Conservation (phyloP, 2,113 vertebrate species). For the Tonatia bakeri region DNA sequence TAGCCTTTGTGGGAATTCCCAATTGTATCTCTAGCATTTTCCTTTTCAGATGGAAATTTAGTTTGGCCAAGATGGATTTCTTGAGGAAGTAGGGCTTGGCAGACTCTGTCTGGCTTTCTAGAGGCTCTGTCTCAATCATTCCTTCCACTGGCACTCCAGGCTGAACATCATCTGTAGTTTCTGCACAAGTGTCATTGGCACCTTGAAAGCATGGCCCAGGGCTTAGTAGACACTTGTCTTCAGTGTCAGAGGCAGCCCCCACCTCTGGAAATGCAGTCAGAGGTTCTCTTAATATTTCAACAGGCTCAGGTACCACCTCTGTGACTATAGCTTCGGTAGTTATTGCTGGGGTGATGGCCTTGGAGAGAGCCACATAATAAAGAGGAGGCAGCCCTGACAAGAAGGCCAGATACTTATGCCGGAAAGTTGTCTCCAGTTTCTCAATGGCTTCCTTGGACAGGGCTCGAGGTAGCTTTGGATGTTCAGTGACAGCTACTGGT, state of each 20-base stretch:
- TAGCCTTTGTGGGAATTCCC: conserved; percentile 14
- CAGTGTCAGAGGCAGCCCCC: too few relatives aligned
- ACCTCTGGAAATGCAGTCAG: background rate
- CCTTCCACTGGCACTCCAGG: background rate
- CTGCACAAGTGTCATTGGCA: background rate
- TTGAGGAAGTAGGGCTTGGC: background rate
- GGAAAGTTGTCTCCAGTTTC: conserved; percentile 44
- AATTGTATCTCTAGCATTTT: conserved; percentile 41
- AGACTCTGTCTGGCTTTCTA: background rate
- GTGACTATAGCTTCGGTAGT: background rate
- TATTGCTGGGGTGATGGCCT: background rate
- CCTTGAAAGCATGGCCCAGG: background rate
- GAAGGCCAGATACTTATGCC: conserved; percentile 61
- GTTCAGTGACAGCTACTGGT: background rate
- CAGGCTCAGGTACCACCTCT: background rate
- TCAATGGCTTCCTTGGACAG: conserved; percentile 15
- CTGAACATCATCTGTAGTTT: background rate
- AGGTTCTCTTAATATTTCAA: background rate
- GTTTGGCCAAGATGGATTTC: background rate
- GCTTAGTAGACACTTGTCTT: background rate
- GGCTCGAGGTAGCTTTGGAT: background rate
- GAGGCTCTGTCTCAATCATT: background rate
- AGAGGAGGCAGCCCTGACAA: conserved; percentile 59
- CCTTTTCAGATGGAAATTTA: conserved; percentile 65
- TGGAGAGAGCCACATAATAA: conserved; percentile 28